Evolutionary conservation across 2,888 invertebrate species (phyloP).

Genomic region (Venustoraphidia nigricollis): DNA sequence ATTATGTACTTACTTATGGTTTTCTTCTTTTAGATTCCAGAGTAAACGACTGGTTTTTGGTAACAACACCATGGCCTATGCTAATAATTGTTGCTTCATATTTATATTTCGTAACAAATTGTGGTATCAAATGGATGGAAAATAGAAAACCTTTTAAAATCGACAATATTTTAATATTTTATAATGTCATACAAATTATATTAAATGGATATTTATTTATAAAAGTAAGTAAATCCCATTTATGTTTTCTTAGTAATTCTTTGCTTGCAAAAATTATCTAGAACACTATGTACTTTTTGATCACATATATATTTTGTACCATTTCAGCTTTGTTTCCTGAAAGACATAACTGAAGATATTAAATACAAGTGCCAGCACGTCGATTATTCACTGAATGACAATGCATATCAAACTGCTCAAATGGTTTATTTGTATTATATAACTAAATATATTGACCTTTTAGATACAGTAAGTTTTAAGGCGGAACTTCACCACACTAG

Average conservation of each 20-base stretch:
- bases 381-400: too few species aligned
- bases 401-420: background rate
- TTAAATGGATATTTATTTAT: conserved; percentile 36
- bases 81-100: conserved; percentile 40
- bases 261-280: too few species aligned
- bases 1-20: too few species aligned
- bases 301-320: too few species aligned
- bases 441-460: conserved; percentile 49
- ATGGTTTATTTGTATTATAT: conserved; percentile 52
- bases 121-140: conserved; percentile 60
- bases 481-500: too few species aligned
- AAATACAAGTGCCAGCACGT: conserved; percentile 8
- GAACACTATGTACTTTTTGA: too few species aligned
- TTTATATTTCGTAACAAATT: conserved; percentile 50
- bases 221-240: conserved; percentile 26
- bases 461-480: conserved; percentile 39
- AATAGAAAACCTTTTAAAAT: conserved; percentile 46
- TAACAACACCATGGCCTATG: conserved; percentile 46
- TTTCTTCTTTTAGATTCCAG: conserved; percentile 37
- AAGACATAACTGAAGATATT: background rate
- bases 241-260: too few species aligned
- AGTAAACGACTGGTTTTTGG: conserved; percentile 48
- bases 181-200: conserved; percentile 51
- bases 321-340: too few species aligned
- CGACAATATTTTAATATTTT: conserved; percentile 44